Evolutionary conservation across 2,888 invertebrate genomes (phyloP).

Genomic region (Corbicula japonica): DNA sequence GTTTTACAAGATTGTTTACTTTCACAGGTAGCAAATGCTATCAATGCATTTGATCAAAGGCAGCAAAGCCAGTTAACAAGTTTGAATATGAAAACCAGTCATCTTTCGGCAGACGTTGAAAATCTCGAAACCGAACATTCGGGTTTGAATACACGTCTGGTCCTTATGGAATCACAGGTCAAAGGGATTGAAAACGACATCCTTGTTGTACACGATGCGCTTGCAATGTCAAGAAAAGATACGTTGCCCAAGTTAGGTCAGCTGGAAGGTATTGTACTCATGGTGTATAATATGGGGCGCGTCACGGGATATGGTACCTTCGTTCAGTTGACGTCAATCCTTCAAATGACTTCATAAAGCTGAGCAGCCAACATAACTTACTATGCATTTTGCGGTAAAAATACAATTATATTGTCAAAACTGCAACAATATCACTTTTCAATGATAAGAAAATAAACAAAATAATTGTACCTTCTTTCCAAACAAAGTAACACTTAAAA

Average conservation of each 20-base stretch:
- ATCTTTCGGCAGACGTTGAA: constrained; percentile 28
- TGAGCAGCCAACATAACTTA: too few species aligned
- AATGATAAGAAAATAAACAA: too few species aligned
- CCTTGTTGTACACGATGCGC: constrained; percentile 50
- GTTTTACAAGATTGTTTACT: too few species aligned
- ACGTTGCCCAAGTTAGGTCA: constrained; percentile 28
- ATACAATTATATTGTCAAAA: too few species aligned
- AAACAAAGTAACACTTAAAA: too few species aligned
- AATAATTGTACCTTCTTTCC: too few species aligned
- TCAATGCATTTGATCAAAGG: constrained; percentile 50
- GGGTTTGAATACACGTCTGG: constrained; percentile 25
- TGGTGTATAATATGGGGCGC: too few species aligned
- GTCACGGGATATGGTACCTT: too few species aligned
- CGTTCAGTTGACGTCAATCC: too few species aligned
- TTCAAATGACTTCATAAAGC: too few species aligned
- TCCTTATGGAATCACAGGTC: constrained; percentile 36
- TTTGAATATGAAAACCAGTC: constrained; percentile 35
- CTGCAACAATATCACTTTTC: too few species aligned
- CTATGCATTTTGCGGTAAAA: too few species aligned
- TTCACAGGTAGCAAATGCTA: constrained; percentile 42
- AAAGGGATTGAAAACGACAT: constrained; percentile 38
- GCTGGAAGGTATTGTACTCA: constrained; percentile 27
- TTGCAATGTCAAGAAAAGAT: constrained; percentile 51
- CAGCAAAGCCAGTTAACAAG: constrained; percentile 49
- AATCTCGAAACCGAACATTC: constrained; percentile 45